Percentiles rank a stretch among this genome's conserved stretches.
Conservation (phyloP, 2,113 vertebrate genomes). For the Etia nguti region DNA sequence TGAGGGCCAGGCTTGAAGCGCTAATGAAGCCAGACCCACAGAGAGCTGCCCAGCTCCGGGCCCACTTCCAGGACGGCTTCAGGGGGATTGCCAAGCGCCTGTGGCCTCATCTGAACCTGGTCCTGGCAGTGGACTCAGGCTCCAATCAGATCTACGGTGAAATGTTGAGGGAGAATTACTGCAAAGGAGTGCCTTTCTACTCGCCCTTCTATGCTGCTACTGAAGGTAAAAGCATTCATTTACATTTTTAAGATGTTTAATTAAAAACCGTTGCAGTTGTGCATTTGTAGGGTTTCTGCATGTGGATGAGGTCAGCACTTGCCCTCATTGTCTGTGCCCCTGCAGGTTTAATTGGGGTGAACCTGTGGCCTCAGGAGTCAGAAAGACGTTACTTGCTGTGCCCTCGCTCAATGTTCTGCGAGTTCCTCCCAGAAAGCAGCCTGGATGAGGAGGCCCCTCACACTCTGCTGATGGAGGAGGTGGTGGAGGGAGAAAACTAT, state of each 20-base stretch:
- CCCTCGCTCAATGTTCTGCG: constrained; percentile 83
- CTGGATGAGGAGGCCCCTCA: constrained; percentile 49
- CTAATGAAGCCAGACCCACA: constrained; percentile 61
- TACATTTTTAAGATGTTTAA: not conserved
- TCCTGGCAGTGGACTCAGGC: constrained; percentile 79
- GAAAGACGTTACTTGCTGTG: constrained; percentile 78
- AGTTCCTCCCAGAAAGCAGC: constrained; percentile 79
- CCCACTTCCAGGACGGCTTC: constrained; percentile 73
- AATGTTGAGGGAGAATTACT: constrained; percentile 73
- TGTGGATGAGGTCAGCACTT: not conserved
- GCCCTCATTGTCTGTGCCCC: not conserved
- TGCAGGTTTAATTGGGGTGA: constrained; percentile 84
- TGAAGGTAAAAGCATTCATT: constrained; percentile 74
- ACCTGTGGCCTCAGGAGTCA: constrained; percentile 78
- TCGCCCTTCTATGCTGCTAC: constrained; percentile 81
- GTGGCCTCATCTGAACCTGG: constrained; percentile 84
- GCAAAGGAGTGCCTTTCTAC: constrained; percentile 82
- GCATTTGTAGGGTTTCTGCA: not conserved
- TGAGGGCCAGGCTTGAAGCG: constrained; percentile 56
- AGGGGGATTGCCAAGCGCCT: constrained; percentile 77
- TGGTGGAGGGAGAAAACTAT: constrained; percentile 76
- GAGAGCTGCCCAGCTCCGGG: constrained; percentile 72
- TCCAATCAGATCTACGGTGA: constrained; percentile 75
- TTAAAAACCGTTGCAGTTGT: not conserved
- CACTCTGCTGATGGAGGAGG: constrained; percentile 79